A percentile compares a stretch with the other conserved stretches of the same genome.
phyloP scores from a whole-genome alignment of 1,140 invertebrate species.

The Philaenus spumarius region DNA sequence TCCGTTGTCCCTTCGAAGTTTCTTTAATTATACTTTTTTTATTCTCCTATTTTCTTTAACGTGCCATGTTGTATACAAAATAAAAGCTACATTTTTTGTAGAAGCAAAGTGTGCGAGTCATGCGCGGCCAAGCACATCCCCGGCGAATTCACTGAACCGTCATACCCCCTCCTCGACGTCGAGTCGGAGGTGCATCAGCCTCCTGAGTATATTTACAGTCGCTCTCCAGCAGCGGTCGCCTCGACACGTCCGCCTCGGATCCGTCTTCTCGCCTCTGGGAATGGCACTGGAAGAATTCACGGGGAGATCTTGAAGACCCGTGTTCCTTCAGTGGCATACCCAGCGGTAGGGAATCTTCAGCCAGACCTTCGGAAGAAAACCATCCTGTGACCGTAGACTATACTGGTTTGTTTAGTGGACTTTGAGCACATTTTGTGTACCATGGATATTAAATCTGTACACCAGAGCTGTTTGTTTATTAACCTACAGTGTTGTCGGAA shows the following conservation, averaged over 20 bases:
- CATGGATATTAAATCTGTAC: too few relatives aligned
- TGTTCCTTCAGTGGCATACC: constrained; percentile 35
- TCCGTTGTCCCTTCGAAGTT: too few relatives aligned
- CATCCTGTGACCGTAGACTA: not conserved
- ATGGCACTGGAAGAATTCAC: constrained; percentile 40
- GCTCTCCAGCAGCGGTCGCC: not conserved
- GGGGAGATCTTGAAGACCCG: constrained; percentile 31
- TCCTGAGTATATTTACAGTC: not conserved
- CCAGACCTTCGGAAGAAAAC: too few relatives aligned
- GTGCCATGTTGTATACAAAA: too few relatives aligned
- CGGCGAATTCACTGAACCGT: constrained; percentile 19
- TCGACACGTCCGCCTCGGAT: not conserved
- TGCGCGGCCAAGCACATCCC: constrained; percentile 29
- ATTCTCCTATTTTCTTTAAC: too few relatives aligned
- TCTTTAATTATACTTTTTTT: too few relatives aligned
- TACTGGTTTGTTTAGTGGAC: not conserved
- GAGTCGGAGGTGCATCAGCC: not conserved
- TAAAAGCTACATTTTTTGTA: too few relatives aligned
- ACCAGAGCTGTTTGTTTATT: too few relatives aligned
- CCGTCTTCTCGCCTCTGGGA: constrained; percentile 16
- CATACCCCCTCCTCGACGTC: not conserved
- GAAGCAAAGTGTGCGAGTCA: constrained; percentile 19
- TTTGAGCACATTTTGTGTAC: too few relatives aligned
- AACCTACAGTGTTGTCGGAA: too few relatives aligned
- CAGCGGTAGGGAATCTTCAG: constrained; percentile 10